Base-by-base conservation (phyloP, 2,113 vertebrate species). In the Sprattus sprattus region DNA sequence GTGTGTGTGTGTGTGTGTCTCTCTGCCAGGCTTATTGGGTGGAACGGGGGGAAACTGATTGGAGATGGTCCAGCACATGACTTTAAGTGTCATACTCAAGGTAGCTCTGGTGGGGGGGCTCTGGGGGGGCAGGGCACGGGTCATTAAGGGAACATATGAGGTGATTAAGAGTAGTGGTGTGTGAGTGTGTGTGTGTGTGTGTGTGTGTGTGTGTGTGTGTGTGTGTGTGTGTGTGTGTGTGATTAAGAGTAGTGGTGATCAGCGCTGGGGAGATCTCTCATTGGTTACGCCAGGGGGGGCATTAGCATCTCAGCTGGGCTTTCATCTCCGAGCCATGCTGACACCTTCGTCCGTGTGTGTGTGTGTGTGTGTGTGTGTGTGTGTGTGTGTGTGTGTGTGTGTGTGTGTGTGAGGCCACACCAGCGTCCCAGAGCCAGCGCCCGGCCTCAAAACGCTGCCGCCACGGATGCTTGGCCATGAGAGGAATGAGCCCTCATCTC, bases 31-130 rank as follows among this genome's bases (percentile, higher is more conserved):
- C 84, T 87, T 89, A 82, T 83, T 87, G 82, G 82, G 84, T 28
- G 81, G 64, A 90, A 90, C 88, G 83, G 64, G 85, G 81, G 75
- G 82, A 88, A 86, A 87, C 84, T 83, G 86, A 88, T 82, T 89
- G 86, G 84, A 86, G 87, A 90, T 86, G 80, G 82, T 87, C 83
- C 87, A 78, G 86, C 82, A 88, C 81, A 86, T 86, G 86, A 91
- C 85, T 90, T 88, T 88, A 90, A 91, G 88, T 89, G 89, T 89
- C 83, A 89, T 64, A 84, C 85, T 86, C 81, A 86, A 88, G 84
- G 84, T 87, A 87, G 86, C 44, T 16, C 13, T 52, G 85, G 67
- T 15, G 45, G n/a, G 54, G 80, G 57, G 20, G 54, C 39, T 39
- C 39, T 39, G 20, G 81, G 82, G 83, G 85, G 57, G 52, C 81